phyloP scores from a whole-genome alignment of 2,113 vertebrate genomes.

The Triplophysa dalaica region DNA sequence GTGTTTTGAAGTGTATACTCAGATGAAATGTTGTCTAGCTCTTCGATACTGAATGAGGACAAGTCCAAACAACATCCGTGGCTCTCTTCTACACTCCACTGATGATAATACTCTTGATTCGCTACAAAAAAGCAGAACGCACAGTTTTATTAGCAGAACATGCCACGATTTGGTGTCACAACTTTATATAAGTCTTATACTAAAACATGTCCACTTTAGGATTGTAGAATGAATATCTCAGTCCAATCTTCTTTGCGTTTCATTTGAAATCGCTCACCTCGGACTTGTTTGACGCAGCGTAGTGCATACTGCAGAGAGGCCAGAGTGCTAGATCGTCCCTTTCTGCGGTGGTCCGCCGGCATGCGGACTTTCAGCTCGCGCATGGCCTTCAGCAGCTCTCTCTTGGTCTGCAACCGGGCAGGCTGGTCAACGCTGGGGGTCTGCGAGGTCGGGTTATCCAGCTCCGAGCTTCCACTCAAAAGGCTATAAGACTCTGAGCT shows the following conservation, averaged over 20 bases:
- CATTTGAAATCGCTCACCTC: slow-evolving; percentile 77
- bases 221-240: no score
- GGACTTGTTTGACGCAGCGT: slow-evolving; percentile 85
- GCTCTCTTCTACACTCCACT: slow-evolving; percentile 85
- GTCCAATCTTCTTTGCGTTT: not conserved
- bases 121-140: slow-evolving; percentile 68
- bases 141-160: no score
- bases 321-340: slow-evolving; percentile 81
- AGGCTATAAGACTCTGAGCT: slow-evolving; percentile 86
- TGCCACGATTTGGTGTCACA: no score
- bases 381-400: slow-evolving; percentile 85
- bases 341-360: slow-evolving; percentile 75
- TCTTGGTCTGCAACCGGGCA: slow-evolving; percentile 83
- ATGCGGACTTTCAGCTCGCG: slow-evolving; percentile 85
- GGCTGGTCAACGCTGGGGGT: slow-evolving; percentile 87
- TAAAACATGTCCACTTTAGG: no score
- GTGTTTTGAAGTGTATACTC: slow-evolving; percentile 88
- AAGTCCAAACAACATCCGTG: slow-evolving; percentile 83
- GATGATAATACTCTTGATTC: slow-evolving; percentile 90
- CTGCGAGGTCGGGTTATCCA: slow-evolving; percentile 83
- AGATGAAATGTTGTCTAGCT: slow-evolving; percentile 85
- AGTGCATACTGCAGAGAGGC: slow-evolving; percentile 85
- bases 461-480: slow-evolving; percentile 83
- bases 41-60: slow-evolving; percentile 83
- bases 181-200: no score